Base-by-base conservation (phyloP, 1,140 invertebrate species). In the Drosophila serrata region DNA sequence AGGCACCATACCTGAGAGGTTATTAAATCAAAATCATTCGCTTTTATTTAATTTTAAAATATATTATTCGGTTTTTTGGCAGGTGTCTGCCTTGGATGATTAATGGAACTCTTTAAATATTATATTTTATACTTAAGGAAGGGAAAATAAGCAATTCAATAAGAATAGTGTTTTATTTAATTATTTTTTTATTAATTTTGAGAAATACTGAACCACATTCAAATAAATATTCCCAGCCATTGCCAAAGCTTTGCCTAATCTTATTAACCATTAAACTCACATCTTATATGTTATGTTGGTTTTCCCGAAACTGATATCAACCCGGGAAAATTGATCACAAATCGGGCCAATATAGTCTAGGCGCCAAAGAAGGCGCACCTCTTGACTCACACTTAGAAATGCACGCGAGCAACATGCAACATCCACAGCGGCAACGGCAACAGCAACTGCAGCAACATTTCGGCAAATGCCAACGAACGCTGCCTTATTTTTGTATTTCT, bases 381-480 rank as follows among this genome's bases (percentile, higher is more conserved):
- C 55, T 73, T 67, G 67, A 79, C 70, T 75, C 55, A 76, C 43
- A 56, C 80, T 74, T 81, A 46, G 78, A 37, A 62, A 77, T 72
- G 67, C 67, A 73, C 74, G 61, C 67, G 40, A 73, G 13, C 19
- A 53, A 42, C 72, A 55, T 31, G 72, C 59, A 46, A 64, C 43
- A 64, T 37, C 29, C 1, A 64, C 64, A 46, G 31, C 43, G 73
- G 61, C 40, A 76, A 46, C 81, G 43, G 39, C 40, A 48, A 61
- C 56, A 19, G 33, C 13, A 46, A 19, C 48, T 51, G 29, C 33
- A 48, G 42, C 59, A 43, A 31, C 39, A 49, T 72, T 82, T 65
- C 37, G 80, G 74, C 79, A 88, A 87, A 88, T 88, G 85, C 85
- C 84, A 87, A 87, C 73, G 81, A 84, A 79, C 69, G 51, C 51